A percentile compares a stretch with the other conserved stretches of the same genome.
Conservation (phyloP, 2,797 vertebrate genomes). For the Myotis myotis region DNA sequence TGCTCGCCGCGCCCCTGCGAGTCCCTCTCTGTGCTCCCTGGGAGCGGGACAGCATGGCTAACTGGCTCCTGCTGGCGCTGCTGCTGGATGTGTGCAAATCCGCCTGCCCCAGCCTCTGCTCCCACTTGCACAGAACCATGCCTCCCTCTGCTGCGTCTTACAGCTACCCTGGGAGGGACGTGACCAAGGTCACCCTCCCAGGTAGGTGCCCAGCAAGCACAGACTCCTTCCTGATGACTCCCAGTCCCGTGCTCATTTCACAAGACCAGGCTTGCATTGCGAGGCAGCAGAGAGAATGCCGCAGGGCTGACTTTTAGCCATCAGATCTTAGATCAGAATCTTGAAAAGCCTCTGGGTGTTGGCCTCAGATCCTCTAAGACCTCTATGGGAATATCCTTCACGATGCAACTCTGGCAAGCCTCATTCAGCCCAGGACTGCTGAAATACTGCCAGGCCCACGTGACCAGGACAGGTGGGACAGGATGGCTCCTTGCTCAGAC, state of each 20-base stretch:
- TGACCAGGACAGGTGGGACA: background rate
- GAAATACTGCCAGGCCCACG: background rate
- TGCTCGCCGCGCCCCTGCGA: background rate
- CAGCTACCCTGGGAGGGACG: background rate
- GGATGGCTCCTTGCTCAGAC: background rate
- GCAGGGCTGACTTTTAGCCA: background rate
- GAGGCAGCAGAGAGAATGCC: background rate
- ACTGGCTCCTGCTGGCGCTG: accelerated
- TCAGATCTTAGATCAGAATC: background rate
- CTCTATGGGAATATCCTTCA: background rate
- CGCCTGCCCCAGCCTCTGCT: accelerated
- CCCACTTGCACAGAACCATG: background rate
- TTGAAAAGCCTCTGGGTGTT: background rate
- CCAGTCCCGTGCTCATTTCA: background rate
- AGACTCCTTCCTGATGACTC: background rate
- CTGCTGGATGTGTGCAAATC: background rate
- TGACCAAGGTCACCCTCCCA: background rate
- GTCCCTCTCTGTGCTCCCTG: background rate
- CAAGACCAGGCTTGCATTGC: background rate
- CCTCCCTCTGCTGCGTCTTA: background rate
- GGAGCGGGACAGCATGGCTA: accelerated
- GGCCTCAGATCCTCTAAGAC: background rate
- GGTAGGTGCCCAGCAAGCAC: background rate
- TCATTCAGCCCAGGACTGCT: background rate
- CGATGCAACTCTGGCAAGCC: background rate